Conservation (phyloP, 2,797 vertebrate genomes). For the Pogonophryne albipinna region DNA sequence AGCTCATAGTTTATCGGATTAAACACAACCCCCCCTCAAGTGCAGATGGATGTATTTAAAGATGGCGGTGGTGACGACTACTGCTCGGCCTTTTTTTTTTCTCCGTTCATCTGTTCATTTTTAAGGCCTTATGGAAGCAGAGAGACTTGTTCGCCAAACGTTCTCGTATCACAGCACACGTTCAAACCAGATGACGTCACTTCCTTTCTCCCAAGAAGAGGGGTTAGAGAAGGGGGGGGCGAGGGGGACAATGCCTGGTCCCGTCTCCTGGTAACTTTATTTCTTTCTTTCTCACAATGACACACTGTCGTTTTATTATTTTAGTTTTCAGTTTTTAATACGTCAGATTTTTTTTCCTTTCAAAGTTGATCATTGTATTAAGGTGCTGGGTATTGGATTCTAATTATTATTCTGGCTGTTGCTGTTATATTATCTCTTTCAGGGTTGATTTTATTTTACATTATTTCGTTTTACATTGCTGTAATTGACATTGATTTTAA, state of each 20-base stretch:
- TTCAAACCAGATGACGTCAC: constrained; percentile 43
- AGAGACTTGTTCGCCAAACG: constrained; percentile 10
- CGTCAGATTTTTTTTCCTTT: constrained; percentile 73
- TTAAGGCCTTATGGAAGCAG: constrained; percentile 45
- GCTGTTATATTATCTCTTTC: constrained; percentile 85
- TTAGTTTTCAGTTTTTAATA: constrained; percentile 70
- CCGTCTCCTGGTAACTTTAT: constrained; percentile 64
- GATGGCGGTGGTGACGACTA: constrained; percentile 49
- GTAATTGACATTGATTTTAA: constrained; percentile 88
- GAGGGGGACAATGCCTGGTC: constrained; percentile 13
- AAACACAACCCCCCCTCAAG: constrained; percentile 19
- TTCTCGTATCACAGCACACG: constrained; percentile 20
- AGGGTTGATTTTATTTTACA: constrained; percentile 87
- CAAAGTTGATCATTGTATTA: constrained; percentile 85
- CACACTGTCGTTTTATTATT: constrained; percentile 71
- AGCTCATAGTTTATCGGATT: constrained; percentile 20
- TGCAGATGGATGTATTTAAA: constrained; percentile 50
- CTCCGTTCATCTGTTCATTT: not conserved
- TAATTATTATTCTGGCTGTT: constrained; percentile 85
- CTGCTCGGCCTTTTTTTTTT: constrained; percentile 54
- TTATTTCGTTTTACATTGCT: constrained; percentile 86
- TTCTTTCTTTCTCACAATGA: constrained; percentile 70
- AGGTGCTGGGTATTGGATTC: constrained; percentile 88
- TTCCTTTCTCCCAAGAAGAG: constrained; percentile 41
- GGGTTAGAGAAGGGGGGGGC: constrained; percentile 19